A percentile compares a stretch with the other conserved stretches of the same genome.
Conservation (phyloP, 2,888 invertebrate species). For the Acrobasis repandana region DNA sequence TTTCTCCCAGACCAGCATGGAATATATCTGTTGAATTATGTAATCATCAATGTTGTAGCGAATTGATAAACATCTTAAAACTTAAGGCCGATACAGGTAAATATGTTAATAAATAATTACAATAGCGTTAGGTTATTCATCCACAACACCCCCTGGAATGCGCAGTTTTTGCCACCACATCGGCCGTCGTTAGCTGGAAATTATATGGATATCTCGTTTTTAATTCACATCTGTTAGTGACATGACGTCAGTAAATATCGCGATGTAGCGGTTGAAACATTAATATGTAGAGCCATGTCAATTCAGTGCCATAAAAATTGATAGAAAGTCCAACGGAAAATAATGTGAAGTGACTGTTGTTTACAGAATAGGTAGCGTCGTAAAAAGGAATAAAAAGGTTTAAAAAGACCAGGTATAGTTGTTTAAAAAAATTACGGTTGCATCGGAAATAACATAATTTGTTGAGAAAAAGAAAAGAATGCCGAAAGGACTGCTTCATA, state of each 20-base stretch:
- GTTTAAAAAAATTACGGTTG: too few relatives aligned
- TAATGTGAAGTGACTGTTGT: neutral
- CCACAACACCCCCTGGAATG: slow-evolving; percentile 27
- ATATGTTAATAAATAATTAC: slow-evolving; percentile 39
- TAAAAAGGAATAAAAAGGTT: too few relatives aligned
- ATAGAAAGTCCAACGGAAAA: slow-evolving; percentile 1
- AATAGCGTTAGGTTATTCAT: slow-evolving; percentile 42
- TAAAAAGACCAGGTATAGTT: too few relatives aligned
- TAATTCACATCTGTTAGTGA: slow-evolving; percentile 18
- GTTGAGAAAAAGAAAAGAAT: too few relatives aligned
- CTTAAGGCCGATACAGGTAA: slow-evolving; percentile 31
- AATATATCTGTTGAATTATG: too few relatives aligned
- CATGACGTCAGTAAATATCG: slow-evolving; percentile 12
- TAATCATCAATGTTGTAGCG: neutral
- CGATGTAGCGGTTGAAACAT: slow-evolving; percentile 2
- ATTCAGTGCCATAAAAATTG: neutral
- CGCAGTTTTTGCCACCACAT: slow-evolving; percentile 26
- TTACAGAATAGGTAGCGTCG: neutral
- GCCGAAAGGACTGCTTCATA: too few relatives aligned
- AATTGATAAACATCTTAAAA: slow-evolving; percentile 20
- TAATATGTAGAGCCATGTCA: neutral
- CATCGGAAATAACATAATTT: too few relatives aligned
- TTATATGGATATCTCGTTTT: slow-evolving; percentile 15
- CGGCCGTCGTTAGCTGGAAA: slow-evolving; percentile 14
- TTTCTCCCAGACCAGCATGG: too few relatives aligned